Evolutionary conservation across 2,888 invertebrate genomes (phyloP).

Genomic region (Stictocephala bisonia): DNA sequence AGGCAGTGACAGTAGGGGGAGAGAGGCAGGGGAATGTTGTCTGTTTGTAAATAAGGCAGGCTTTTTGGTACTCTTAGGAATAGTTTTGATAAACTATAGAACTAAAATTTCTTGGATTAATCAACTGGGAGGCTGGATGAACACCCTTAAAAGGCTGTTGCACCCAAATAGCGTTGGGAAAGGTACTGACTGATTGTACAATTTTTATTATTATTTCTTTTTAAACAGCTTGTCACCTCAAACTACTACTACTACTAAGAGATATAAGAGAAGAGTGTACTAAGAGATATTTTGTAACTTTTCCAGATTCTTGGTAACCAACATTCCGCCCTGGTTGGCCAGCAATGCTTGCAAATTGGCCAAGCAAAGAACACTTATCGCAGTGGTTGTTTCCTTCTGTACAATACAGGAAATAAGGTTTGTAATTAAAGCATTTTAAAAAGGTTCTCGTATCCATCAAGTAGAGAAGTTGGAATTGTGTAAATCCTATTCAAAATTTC

Average conservation of each 20-base stretch:
- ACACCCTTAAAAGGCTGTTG: no score
- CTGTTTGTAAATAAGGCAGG: no score
- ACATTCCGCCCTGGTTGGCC: conserved; percentile 92
- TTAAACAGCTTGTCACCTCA: not conserved
- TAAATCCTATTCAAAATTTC: not conserved
- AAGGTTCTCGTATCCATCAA: no score
- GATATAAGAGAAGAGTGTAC: not conserved
- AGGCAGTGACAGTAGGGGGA: no score
- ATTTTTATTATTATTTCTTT: not conserved
- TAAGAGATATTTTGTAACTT: not conserved
- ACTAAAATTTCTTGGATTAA: no score
- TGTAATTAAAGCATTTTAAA: conserved; percentile 53
- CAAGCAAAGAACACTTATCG: conserved; percentile 95
- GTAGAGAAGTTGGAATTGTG: not conserved
- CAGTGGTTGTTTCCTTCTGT: conserved; percentile 94
- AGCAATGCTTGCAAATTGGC: conserved; percentile 87
- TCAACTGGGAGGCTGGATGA: no score
- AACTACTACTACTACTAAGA: not conserved
- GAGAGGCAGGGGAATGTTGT: no score
- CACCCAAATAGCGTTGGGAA: no score
- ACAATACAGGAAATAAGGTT: conserved; percentile 89
- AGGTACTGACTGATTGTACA: no score
- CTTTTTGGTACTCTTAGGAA: no score
- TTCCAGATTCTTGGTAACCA: conserved; percentile 84
- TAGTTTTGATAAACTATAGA: no score